Conservation (phyloP, 2,113 vertebrate species). For the Indri indri region DNA sequence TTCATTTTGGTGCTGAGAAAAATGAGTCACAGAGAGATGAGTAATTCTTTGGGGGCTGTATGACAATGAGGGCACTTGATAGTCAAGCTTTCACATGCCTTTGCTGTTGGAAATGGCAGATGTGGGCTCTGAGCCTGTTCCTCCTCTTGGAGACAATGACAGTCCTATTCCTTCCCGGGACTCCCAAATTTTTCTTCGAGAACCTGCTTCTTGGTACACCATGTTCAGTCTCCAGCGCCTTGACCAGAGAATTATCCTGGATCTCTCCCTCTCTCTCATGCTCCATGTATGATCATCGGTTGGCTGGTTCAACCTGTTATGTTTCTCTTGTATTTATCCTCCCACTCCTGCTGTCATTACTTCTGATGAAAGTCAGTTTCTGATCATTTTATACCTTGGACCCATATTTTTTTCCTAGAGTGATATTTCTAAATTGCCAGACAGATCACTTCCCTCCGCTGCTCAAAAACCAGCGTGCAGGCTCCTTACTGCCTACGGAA, state of each 20-base stretch:
- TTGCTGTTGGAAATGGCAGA: background rate
- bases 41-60: background rate
- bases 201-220: background rate
- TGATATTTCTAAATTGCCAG: background rate
- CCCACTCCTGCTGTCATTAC: background rate
- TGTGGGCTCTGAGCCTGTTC: background rate
- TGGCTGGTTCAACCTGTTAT: rapidly evolving
- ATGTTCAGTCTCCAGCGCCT: background rate
- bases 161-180: background rate
- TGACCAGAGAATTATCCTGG: background rate
- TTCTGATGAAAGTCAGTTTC: background rate
- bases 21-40: background rate
- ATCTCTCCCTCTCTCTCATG: background rate
- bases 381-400: background rate
- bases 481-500: background rate
- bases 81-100: background rate
- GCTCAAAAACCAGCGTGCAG: background rate
- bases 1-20: conserved; percentile 32
- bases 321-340: background rate
- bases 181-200: background rate
- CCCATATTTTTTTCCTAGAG: background rate
- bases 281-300: rapidly evolving
- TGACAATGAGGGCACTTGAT: background rate
- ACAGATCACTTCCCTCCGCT: background rate
- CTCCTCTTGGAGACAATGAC: background rate